Evolutionary conservation across 2,888 invertebrate genomes (phyloP).

Genomic region (Pantelozetes paolii): DNA sequence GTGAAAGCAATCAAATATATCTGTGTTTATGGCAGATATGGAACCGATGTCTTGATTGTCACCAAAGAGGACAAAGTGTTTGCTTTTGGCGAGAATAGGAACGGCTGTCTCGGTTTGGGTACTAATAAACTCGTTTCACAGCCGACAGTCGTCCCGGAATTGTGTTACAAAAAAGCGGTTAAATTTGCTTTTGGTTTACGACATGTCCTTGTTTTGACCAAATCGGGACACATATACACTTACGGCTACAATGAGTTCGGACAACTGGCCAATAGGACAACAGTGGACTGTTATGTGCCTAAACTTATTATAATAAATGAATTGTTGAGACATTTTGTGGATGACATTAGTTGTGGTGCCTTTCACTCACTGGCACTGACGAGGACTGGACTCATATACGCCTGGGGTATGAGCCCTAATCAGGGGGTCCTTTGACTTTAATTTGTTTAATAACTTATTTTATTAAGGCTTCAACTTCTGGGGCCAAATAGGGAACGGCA

Average conservation of each 20-base stretch:
- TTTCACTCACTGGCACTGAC: conserved; percentile 28
- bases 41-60: conserved; percentile 61
- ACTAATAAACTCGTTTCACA: conserved; percentile 49
- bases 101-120: conserved; percentile 60
- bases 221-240: not conserved
- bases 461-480: conserved; percentile 24
- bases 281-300: conserved; percentile 12
- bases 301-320: conserved; percentile 21
- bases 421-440: too few species aligned
- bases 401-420: conserved; percentile 3
- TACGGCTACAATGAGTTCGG: conserved; percentile 29
- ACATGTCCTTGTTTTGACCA: conserved; percentile 11
- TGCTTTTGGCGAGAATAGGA: conserved; percentile 59
- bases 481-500: conserved; percentile 17
- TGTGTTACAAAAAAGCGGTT: conserved; percentile 2
- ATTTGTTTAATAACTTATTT: too few species aligned
- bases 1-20: conserved; percentile 57
- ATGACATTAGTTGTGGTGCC: conserved; percentile 18
- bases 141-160: not conserved
- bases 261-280: conserved; percentile 20
- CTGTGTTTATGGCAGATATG: conserved; percentile 60
- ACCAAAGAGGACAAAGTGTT: conserved; percentile 60
- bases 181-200: conserved; percentile 11
- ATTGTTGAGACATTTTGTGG: not conserved
- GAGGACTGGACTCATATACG: conserved; percentile 15